phyloP scores from a whole-genome alignment of 2,797 vertebrate genomes.

The Steatocranus sp. region DNA sequence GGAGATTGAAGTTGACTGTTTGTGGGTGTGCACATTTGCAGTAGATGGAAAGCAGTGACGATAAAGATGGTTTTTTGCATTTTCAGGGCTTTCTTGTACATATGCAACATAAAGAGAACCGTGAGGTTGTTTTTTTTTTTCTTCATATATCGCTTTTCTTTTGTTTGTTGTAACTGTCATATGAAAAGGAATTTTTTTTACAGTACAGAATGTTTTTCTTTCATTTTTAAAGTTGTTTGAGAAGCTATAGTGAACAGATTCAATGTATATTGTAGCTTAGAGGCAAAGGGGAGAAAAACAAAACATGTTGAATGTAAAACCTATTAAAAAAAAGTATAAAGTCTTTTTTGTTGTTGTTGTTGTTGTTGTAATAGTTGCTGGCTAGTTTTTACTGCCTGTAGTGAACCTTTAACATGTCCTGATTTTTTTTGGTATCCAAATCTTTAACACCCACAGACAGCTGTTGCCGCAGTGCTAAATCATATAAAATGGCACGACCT shows the following conservation, averaged over 20 bases:
- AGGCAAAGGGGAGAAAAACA: conserved; percentile 60
- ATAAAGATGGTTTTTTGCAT: conserved; percentile 36
- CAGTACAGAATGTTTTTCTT: conserved; percentile 60
- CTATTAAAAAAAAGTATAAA: conserved; percentile 47
- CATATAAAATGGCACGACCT: conserved; percentile 58
- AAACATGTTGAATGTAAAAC: conserved; percentile 78
- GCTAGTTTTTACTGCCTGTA: conserved; percentile 55
- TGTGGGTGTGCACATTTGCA: background rate
- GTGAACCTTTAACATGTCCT: conserved; percentile 39
- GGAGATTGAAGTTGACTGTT: background rate
- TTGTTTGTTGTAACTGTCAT: conserved; percentile 60
- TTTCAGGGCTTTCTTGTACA: conserved; percentile 75
- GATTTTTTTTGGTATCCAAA: conserved; percentile 52
- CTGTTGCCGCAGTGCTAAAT: conserved; percentile 51
- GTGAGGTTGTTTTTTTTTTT: conserved; percentile 29
- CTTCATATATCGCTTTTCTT: conserved; percentile 53
- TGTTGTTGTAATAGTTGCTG: conserved; percentile 45
- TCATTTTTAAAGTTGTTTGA: conserved; percentile 55
- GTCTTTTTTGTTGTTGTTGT: conserved; percentile 37
- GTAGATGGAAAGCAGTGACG: conserved; percentile 33
- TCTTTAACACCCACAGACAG: conserved; percentile 38
- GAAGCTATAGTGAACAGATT: conserved; percentile 72
- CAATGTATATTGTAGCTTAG: conserved; percentile 70
- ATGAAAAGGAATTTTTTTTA: conserved; percentile 60
- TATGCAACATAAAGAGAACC: conserved; percentile 61